Evolutionary conservation across 2,888 invertebrate genomes (phyloP).

Genomic region (Taphrorychus bicolor): DNA sequence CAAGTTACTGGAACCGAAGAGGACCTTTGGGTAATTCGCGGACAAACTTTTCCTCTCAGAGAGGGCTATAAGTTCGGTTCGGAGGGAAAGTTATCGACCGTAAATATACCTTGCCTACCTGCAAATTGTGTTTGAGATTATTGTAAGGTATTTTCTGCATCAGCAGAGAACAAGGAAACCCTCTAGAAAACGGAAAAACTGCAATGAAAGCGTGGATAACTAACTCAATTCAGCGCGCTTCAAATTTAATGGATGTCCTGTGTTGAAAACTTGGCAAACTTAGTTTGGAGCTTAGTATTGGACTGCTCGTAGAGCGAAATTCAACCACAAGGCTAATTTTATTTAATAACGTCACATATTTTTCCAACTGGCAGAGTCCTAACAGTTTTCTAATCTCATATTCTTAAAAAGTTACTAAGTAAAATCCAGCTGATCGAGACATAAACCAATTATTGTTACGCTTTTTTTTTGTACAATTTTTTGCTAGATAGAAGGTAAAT

Average conservation of each 20-base stretch:
- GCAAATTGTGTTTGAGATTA: background rate
- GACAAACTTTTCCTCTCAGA: background rate
- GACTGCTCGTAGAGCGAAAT: background rate
- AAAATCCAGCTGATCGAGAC: too few species aligned
- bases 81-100: background rate
- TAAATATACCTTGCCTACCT: background rate
- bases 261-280: background rate
- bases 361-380: too few species aligned
- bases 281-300: background rate
- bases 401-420: too few species aligned
- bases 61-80: background rate
- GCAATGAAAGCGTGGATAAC: background rate
- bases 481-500: too few species aligned
- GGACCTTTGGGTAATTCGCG: background rate
- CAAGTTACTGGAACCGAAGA: background rate
- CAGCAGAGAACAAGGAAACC: background rate
- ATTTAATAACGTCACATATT: too few species aligned
- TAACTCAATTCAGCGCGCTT: background rate
- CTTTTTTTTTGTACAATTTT: too few species aligned
- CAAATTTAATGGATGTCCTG: background rate
- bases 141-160: background rate
- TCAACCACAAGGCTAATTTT: too few species aligned
- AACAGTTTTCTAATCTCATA: too few species aligned
- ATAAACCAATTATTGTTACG: too few species aligned
- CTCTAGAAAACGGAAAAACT: background rate